Evolutionary conservation across 2,888 invertebrate genomes (phyloP), one percentile per base, ranked within the genome.

Genomic region (Noctua fimbriata): DNA sequence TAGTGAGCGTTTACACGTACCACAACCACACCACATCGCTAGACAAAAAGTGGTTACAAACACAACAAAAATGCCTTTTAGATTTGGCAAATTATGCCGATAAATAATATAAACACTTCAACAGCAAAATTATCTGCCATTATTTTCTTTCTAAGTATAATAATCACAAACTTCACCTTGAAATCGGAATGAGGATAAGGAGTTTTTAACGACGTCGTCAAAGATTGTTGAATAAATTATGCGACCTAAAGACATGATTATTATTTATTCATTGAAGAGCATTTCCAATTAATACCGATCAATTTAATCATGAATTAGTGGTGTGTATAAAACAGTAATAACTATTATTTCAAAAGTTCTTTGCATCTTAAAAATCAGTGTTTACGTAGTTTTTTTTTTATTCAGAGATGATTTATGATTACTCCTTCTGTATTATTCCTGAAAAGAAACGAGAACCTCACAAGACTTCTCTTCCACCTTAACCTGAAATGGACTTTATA

Each of bases 201-300:
- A 77, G 41, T 24, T 82, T 66, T 47, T 83, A 85, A 85, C 69
- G 82, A 83, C 65, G 60, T 83, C 83, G 28, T 73, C 63, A 69
- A 78, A 47, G 36, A 71, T 52, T 55, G 44, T 5, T 18, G 77
- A 86, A 86, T 82, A 82, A 86, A 77, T 77, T 77, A 76, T 69
- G 41, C 16, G 32, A 52, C 41, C 47, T 52, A 14, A 69, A 36
- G 63, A 55, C 32, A 58, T 60, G 60, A 83, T 58, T 79, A 84
- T 76, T 44, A 52, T 72, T 81, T 55, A 69, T 76, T 76, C 70
- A 71, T 81, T 69, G 67, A 21, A 75, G 58, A 73, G 60, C 16
- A 69, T 69, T 72, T 24, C 32, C 60, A 69, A 60, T 76, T 69
- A 74, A 36, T 71, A 1, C 16, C n/a, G 16, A 28, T 49, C 10